Base-by-base conservation (phyloP, 2,797 vertebrate genomes). In the Ceyx erithaca region DNA sequence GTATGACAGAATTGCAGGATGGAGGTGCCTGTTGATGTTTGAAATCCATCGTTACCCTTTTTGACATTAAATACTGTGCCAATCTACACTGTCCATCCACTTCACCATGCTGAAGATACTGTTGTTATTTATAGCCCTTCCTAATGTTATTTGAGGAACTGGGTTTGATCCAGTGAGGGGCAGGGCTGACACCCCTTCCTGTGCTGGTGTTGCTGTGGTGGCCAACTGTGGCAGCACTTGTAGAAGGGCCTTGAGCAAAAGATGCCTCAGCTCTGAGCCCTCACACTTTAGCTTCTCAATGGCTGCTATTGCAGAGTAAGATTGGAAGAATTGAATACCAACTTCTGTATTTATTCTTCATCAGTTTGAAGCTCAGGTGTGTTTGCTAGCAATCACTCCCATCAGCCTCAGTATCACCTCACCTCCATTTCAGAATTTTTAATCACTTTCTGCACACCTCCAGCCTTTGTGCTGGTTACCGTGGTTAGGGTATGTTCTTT, bases 331-430 rank as follows among this genome's bases (percentile, higher is more conserved):
- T 10, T 72, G 40, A 59, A 28, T 43, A 45, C 8, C 41, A 21
- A 0, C n/a, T 23, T 73, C 43, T 62, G 2, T 64, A 0, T 33
- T 69, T 72, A 14, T 61, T 81, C 61, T 20, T 19, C 33, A 43
- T 31, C 46, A 2, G 21, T 82, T 51, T 68, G 62, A 51, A 75
- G 21, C 19, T 71, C 9, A 67, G 9, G 4, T 77, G 9, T 58
- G 4, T 63, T 92, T 90, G 77, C 54, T 41, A 89, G 69, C 0
- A 0, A 19, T 51, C 0, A 2, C 14, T 90, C 46, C 46, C 1
- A 0, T 82, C 57, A 70, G 33, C 20, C 16, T 89, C 52, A 3
- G 0, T 37, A 3, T 82, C 30, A 6, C 17, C 37, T 70, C 31
- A 22, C 37, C 46, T 82, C 28, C 21, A 16, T 54, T 91, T 82